Base-by-base conservation (phyloP, 2,888 invertebrate species). In the Ennomos erosarius region DNA sequence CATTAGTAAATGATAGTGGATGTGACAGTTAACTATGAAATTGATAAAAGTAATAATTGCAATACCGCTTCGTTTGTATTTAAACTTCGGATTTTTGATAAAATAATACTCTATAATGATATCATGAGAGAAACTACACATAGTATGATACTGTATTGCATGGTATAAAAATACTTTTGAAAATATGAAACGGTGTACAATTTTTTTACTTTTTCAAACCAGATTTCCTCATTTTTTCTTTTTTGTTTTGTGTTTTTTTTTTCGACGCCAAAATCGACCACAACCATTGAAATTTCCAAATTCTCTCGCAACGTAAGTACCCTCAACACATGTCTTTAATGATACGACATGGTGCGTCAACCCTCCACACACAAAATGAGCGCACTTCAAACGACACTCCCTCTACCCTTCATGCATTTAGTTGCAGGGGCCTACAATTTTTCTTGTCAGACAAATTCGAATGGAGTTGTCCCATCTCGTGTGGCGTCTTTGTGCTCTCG, bases 401-500 rank as follows among this genome's bases (percentile, higher is more conserved):
- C 53, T 8, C 1, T 48, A 59, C 56, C 54, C 43, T 53, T 33
- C 50, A 81, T 89, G 90, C 89, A 85, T 88, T 88, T 89, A 88
- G 84, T 84, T 89, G 90, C 90, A 90, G 90, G 88, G 89, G 88
- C 82, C 81, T 84, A 82, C 86, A 78, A 89, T 89, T 87, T 88
- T 87, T 89, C 88, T 87, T 85, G 79, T 75, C 82, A 79, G 82
- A 84, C 87, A 83, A 86, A 85, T 86, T 83, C 84, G 79, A 77
- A 85, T 84, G 70, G 81, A 84, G 84, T 37, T 49, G 54, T 51
- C 59, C 80, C 70, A 77, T 81, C 71, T 71, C 71, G 55, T 70
- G 67, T 70, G 67, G 68, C 71, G 74, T 78, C 76, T 79, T 73
- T 76, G 74, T 78, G 67, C 65, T 58, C 55, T 46, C 52, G 45